Percentiles rank a stretch among this genome's conserved stretches.
phyloP scores from a whole-genome alignment of 2,888 invertebrate genomes.

The Portevinia maculata region DNA sequence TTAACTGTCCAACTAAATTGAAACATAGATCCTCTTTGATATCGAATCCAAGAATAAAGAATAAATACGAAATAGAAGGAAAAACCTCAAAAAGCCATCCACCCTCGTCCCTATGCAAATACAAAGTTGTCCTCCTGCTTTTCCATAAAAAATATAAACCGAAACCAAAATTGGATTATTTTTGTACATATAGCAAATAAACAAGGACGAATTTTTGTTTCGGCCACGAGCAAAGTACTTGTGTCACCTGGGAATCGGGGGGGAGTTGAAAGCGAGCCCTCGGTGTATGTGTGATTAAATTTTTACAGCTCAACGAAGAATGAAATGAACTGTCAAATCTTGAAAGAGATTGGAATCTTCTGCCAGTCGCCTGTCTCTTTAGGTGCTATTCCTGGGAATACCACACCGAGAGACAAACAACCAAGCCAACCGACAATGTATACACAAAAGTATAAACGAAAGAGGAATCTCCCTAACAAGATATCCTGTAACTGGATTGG shows the following conservation, averaged over 20 bases:
- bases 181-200: constrained; percentile 41
- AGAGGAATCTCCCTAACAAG: constrained; percentile 59
- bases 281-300: constrained; percentile 72
- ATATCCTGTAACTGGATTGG: constrained; percentile 53
- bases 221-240: constrained; percentile 16
- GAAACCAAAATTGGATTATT: constrained; percentile 72
- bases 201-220: constrained; percentile 55
- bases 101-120: constrained; percentile 58
- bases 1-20: constrained; percentile 43
- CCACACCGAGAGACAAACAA: constrained; percentile 39
- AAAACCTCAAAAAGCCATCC: constrained; percentile 21
- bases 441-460: constrained; percentile 39
- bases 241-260: constrained; percentile 62
- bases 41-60: constrained; percentile 48
- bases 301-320: constrained; percentile 74
- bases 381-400: constrained; percentile 23
- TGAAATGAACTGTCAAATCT: constrained; percentile 75
- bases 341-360: constrained; percentile 72
- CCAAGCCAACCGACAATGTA: constrained; percentile 24
- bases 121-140: not conserved
- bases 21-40: constrained; percentile 53
- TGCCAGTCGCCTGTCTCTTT: constrained; percentile 60
- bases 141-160: constrained; percentile 52
- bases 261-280: constrained; percentile 24
- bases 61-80: constrained; percentile 27